A percentile compares a stretch with the other conserved stretches of the same genome.
Conservation (phyloP, 2,888 invertebrate genomes). For the Celastrina argiolus region DNA sequence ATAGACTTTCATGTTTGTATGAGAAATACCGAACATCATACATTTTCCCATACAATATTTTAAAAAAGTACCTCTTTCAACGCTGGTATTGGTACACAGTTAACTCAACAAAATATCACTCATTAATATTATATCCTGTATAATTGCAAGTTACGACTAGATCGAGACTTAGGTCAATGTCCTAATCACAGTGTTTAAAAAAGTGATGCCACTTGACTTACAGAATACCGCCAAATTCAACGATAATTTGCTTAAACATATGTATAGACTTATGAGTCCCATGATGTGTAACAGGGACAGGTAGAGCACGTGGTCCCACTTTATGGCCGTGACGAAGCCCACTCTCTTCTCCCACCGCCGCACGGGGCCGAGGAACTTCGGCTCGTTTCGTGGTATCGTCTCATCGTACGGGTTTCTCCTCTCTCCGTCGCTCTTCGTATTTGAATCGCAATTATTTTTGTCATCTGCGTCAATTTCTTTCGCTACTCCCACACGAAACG, state of each 20-base stretch:
- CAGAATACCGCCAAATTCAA: constrained; percentile 75
- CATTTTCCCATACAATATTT: too few relatives aligned
- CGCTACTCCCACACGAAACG: not conserved
- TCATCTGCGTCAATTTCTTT: not conserved
- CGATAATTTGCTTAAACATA: not conserved
- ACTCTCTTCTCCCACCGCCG: constrained; percentile 55
- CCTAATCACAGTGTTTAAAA: too few relatives aligned
- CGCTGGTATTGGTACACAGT: too few relatives aligned
- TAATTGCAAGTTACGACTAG: too few relatives aligned
- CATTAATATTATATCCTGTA: too few relatives aligned
- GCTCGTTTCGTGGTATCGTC: constrained; percentile 44
- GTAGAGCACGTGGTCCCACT: constrained; percentile 79
- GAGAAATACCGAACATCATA: too few relatives aligned
- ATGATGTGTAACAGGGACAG: constrained; percentile 73
- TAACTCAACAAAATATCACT: too few relatives aligned
- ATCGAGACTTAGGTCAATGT: too few relatives aligned
- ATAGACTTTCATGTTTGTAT: too few relatives aligned
- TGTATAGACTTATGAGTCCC: constrained; percentile 47
- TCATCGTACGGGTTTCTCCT: constrained; percentile 41
- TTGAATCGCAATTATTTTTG: not conserved
- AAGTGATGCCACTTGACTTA: too few relatives aligned
- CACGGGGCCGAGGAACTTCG: constrained; percentile 43
- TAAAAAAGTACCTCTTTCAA: too few relatives aligned
- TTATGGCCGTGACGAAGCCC: constrained; percentile 79
- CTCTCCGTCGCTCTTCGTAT: too few relatives aligned